Evolutionary conservation across 2,797 vertebrate species (phyloP).

Genomic region (Cetoscarus ocellatus): DNA sequence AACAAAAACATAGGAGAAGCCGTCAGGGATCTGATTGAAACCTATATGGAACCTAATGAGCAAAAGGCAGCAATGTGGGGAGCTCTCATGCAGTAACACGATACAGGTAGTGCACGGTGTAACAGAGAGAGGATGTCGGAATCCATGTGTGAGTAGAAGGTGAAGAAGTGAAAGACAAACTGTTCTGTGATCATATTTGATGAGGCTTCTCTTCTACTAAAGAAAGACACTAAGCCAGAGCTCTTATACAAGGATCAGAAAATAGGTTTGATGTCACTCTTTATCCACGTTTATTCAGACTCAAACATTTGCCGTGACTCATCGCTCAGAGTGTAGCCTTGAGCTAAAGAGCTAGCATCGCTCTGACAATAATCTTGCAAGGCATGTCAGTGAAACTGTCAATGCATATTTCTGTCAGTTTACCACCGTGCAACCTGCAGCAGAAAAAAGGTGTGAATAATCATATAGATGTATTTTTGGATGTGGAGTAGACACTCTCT

Average conservation of each 20-base stretch:
- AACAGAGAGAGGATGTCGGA: constrained; percentile 9
- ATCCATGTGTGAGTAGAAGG: constrained; percentile 14
- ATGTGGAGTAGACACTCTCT: neutral
- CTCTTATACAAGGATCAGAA: constrained; percentile 46
- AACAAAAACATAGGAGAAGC: constrained; percentile 52
- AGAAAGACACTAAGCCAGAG: neutral
- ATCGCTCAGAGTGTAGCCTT: constrained; percentile 61
- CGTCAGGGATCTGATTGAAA: constrained; percentile 45
- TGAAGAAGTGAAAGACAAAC: constrained; percentile 17
- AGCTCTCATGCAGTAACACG: constrained; percentile 24
- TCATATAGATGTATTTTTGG: constrained; percentile 3
- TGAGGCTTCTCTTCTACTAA: constrained; percentile 35
- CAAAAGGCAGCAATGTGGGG: constrained; percentile 22
- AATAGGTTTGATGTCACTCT: constrained; percentile 58
- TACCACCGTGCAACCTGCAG: constrained; percentile 39
- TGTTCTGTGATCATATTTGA: constrained; percentile 32
- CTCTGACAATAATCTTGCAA: constrained; percentile 62
- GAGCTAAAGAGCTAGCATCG: constrained; percentile 48
- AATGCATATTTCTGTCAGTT: constrained; percentile 63
- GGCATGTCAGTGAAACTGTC: constrained; percentile 67
- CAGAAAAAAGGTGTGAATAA: constrained; percentile 34
- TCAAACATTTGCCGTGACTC: constrained; percentile 60
- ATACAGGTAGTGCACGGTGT: constrained; percentile 37
- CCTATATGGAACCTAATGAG: constrained; percentile 37
- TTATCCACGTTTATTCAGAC: constrained; percentile 56